These are phyloP conservation scores for Athene cunicularia DNA, from an alignment of 2,113 vertebrate genomes.

Conservation along the genomic window DNA sequence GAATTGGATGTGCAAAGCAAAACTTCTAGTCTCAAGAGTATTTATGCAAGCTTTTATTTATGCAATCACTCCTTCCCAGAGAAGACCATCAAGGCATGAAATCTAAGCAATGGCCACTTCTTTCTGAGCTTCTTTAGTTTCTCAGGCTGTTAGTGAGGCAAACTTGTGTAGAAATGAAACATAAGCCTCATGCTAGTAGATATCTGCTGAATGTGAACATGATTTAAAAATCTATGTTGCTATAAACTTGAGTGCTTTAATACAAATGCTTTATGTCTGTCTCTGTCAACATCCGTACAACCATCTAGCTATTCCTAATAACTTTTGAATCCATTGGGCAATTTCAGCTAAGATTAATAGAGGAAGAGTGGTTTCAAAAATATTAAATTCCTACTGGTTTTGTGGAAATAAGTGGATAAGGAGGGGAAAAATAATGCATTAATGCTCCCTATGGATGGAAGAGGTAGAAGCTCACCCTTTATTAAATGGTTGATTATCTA, in stretches of 20 bases:
- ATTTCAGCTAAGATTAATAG: neutral
- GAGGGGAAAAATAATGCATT: neutral
- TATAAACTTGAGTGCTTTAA: neutral
- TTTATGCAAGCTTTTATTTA: neutral
- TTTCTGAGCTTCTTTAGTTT: neutral
- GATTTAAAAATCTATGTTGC: neutral
- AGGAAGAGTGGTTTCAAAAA: neutral
- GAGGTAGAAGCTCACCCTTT: slow-evolving; percentile 17
- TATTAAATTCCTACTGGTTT: neutral
- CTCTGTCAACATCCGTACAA: neutral
- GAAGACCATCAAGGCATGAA: neutral
- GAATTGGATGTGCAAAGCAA: neutral
- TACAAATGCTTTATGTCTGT: neutral
- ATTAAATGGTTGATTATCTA: slow-evolving; percentile 20
- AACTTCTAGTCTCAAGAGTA: neutral
- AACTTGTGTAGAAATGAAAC: neutral
- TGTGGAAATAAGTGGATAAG: neutral
- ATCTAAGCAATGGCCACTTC: neutral
- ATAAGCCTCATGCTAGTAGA: neutral
- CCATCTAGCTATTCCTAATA: neutral
- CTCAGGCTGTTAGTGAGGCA: neutral
- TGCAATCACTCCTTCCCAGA: neutral
- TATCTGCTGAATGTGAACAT: neutral
- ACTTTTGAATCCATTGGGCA: neutral
- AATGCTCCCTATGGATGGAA: neutral